A percentile compares a stretch with the other conserved stretches of the same genome.
Conservation (phyloP, 2,797 vertebrate species). For the Coregonus sp. region DNA sequence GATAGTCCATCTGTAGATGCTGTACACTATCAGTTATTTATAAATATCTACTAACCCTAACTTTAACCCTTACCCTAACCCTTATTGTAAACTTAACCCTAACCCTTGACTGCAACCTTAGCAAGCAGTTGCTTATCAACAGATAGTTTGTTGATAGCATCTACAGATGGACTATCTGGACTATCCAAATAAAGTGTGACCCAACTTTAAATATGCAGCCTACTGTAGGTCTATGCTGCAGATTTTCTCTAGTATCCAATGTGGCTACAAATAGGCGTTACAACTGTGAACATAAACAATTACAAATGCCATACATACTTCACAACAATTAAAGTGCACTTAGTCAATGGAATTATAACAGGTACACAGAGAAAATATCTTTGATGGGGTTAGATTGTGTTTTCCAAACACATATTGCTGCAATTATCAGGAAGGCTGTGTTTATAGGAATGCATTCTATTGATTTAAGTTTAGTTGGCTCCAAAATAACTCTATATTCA, state of each 20-base stretch:
- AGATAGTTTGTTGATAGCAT: too few species aligned
- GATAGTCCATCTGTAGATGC: too few species aligned
- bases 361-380: neutral
- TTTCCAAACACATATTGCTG: neutral
- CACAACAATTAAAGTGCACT: neutral
- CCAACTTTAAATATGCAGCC: too few species aligned
- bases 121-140: too few species aligned
- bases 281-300: neutral
- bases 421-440: neutral
- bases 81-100: too few species aligned
- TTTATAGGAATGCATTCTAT: neutral
- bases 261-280: constrained; percentile 52
- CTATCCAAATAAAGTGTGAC: too few species aligned
- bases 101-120: too few species aligned
- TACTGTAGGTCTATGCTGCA: too few species aligned
- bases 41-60: too few species aligned
- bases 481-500: neutral
- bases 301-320: neutral
- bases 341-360: neutral
- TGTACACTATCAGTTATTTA: too few species aligned
- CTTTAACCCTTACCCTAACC: too few species aligned
- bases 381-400: neutral
- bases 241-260: constrained; percentile 45
- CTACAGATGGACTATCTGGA: too few species aligned
- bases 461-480: neutral